phyloP scores from a whole-genome alignment of 2,888 invertebrate species.

The Caenorhabditis macrosperma region DNA sequence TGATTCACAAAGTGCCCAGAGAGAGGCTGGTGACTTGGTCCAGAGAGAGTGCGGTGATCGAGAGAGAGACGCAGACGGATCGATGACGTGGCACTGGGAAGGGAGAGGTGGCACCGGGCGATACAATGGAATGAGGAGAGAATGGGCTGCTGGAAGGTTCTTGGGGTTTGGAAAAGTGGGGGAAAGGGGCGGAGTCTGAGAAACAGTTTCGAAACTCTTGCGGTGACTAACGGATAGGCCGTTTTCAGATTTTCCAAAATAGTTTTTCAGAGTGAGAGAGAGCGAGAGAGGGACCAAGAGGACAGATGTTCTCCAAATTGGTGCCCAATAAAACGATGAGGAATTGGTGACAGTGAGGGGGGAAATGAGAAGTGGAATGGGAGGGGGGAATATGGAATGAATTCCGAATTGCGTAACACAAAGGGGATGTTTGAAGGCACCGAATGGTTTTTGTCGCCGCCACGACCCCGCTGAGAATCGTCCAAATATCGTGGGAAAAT shows the following conservation, averaged over 20 bases:
- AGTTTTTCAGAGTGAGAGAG: too few relatives aligned
- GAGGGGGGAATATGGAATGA: neutral
- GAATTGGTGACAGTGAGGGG: constrained; percentile 25
- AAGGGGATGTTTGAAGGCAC: too few relatives aligned
- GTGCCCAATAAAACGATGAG: constrained; percentile 32
- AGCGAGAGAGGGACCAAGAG: constrained; percentile 3
- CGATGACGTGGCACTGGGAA: constrained; percentile 7
- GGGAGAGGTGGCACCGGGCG: neutral
- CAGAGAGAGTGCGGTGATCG: constrained; percentile 5
- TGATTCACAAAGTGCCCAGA: constrained; percentile 22
- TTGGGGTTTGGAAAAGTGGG: neutral
- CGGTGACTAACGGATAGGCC: neutral
- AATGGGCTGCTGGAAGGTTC: neutral
- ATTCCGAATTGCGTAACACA: too few relatives aligned
- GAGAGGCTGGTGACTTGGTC: constrained; percentile 28
- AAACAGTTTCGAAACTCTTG: neutral
- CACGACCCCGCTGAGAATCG: neutral
- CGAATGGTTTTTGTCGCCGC: constrained; percentile 6
- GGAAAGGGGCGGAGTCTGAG: neutral
- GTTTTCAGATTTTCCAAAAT: neutral
- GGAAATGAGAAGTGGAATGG: neutral
- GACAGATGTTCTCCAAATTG: constrained; percentile 51
- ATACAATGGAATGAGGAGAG: neutral
- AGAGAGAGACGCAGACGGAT: constrained; percentile 18
- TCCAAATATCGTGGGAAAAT: constrained; percentile 23